Base-by-base conservation (phyloP, 2,797 vertebrate species). In the Tinamus major region DNA sequence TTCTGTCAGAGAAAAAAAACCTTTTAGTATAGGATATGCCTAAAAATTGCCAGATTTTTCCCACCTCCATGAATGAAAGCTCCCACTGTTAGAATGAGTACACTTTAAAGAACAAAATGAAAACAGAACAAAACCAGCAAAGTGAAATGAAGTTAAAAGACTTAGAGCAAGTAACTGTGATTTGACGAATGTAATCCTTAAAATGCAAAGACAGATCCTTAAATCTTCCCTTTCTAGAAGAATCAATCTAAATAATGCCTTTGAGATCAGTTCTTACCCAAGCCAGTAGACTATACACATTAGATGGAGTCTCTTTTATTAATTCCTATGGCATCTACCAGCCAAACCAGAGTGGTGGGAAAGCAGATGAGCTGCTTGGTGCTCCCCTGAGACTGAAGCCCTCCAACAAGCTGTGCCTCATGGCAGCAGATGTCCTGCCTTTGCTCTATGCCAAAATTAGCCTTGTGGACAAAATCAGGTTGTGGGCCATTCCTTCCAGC, bases 311-410 rank as follows among this genome's bases (percentile, higher is more conserved):
- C 44, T 26, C 79, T 91, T 71, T 70, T 64, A 68, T 65, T 41
- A 65, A 79, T 85, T 88, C 82, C 53, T 23, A 20, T 17, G 51
- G 53, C 46, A 15, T 42, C n/a, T 85, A 42, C 23, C 44, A 89
- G 76, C 44, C 87, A 81, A 90, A 92, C 33, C 42, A 7, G n/a
- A 71, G 89, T 63, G 79, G n/a, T 61, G 29, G 58, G 35, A 46
- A 82, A 70, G 86, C 84, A 48, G 31, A 88, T 92, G 86, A 67
- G 72, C 65, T 95, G 63, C 80, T 78, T 94, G 87, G 87, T 59
- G 41, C 44, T 87, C 46, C 65, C 64, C 58, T 41, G 71, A 3
- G 7, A 44, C 62, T 86, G 77, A 94, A 74, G 39, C 70, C 1
- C 0, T 79, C 94, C 96, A 90, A 55, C 67, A 70, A 92, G 79